phyloP scores from a whole-genome alignment of 2,797 vertebrate species.

The Xiphophorus birchmanni region DNA sequence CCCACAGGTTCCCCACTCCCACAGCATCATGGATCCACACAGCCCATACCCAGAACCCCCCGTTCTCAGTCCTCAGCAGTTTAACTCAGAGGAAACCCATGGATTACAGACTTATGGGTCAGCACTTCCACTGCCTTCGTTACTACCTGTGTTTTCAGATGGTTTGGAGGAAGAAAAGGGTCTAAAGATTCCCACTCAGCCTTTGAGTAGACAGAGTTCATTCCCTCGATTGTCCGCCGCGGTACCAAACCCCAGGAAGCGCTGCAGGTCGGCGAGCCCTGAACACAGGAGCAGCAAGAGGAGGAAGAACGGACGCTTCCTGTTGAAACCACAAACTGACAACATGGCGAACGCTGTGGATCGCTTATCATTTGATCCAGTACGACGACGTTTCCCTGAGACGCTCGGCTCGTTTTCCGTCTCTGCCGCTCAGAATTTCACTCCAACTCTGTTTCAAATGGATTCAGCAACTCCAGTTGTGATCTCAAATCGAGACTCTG shows the following conservation, averaged over 20 bases:
- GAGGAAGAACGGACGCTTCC: constrained; percentile 37
- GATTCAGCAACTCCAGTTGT: constrained; percentile 5
- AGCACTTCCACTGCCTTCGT: neutral
- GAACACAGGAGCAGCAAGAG: constrained; percentile 59
- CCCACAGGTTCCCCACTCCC: constrained; percentile 53
- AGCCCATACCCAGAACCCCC: constrained; percentile 62
- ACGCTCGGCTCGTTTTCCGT: constrained; percentile 17
- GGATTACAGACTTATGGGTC: constrained; percentile 9
- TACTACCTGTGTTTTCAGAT: neutral
- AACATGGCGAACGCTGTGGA: neutral
- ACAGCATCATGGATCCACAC: constrained; percentile 17
- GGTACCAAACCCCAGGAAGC: constrained; percentile 66
- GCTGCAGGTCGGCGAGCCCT: constrained; percentile 61
- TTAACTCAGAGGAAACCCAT: constrained; percentile 19
- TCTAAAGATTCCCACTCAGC: neutral
- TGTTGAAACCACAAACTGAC: constrained; percentile 9
- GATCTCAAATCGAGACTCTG: constrained; percentile 46
- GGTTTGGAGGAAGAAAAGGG: neutral
- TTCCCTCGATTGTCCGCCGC: constrained; percentile 17
- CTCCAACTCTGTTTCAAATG: neutral
- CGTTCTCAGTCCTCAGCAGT: constrained; percentile 66
- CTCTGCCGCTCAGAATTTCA: constrained; percentile 29
- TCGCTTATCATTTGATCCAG: constrained; percentile 14
- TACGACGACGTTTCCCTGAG: neutral
- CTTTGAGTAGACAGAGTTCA: constrained; percentile 37